Evolutionary conservation across 2,113 vertebrate genomes (phyloP).

Genomic region (Ahaetulla prasina): DNA sequence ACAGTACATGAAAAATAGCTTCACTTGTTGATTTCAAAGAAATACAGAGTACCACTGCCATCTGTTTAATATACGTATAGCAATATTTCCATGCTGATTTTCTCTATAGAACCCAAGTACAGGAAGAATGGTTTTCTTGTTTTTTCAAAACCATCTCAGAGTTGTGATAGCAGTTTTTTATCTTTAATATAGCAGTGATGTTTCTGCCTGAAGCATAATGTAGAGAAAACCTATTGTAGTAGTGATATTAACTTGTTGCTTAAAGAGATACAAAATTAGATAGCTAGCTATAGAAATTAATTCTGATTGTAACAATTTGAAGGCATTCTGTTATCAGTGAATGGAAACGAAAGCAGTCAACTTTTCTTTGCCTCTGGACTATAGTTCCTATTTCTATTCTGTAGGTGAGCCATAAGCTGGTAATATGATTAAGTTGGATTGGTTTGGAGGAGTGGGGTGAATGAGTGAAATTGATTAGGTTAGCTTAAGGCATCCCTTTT

Average conservation of each 20-base stretch:
- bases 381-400: neutral
- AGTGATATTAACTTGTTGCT: too few species aligned
- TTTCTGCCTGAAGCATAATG: too few species aligned
- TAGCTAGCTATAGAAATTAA: too few species aligned
- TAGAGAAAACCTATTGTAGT: too few species aligned
- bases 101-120: too few species aligned
- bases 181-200: too few species aligned
- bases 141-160: too few species aligned
- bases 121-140: too few species aligned
- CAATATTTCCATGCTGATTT: too few species aligned
- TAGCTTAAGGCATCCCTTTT: neutral
- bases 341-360: neutral
- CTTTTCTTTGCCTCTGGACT: neutral
- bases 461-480: neutral
- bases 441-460: neutral
- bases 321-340: neutral
- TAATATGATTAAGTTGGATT: neutral
- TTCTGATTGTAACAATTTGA: too few species aligned
- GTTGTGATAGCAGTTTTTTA: too few species aligned
- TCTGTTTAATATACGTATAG: neutral
- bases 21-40: neutral
- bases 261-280: too few species aligned
- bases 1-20: neutral
- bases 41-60: neutral
- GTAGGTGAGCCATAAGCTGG: neutral